Conservation (phyloP, 2,888 invertebrate genomes). For the Apotomis turbidana region DNA sequence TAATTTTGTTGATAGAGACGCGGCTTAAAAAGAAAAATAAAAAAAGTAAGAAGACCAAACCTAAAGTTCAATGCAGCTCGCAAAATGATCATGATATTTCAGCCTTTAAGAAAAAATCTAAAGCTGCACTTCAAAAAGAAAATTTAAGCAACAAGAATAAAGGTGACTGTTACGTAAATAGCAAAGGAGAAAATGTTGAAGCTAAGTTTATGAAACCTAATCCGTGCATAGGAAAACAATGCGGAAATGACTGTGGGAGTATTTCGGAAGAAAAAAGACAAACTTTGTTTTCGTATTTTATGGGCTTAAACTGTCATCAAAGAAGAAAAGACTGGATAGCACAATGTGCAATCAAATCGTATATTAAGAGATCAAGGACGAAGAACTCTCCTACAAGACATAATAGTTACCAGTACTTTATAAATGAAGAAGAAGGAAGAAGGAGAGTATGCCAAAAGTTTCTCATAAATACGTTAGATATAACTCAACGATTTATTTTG, state of each 20-base stretch:
- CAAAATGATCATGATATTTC: no score
- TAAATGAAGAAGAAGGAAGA: slow-evolving; percentile 43
- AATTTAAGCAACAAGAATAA: neutral
- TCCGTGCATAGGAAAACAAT: slow-evolving; percentile 34
- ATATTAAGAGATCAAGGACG: slow-evolving; percentile 32
- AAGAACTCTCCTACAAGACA: slow-evolving; percentile 28
- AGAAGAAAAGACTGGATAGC: slow-evolving; percentile 43
- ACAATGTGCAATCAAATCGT: slow-evolving; percentile 14
- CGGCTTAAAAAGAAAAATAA: no score
- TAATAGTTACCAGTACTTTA: slow-evolving; percentile 39
- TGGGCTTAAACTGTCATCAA: slow-evolving; percentile 26
- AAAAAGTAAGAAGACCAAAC: no score
- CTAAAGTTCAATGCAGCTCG: no score
- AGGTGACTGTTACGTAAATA: neutral
- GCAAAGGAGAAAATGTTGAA: neutral
- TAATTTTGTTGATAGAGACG: no score
- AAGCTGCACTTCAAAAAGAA: no score
- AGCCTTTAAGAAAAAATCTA: no score
- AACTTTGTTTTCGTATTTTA: slow-evolving; percentile 41
- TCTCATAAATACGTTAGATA: slow-evolving; percentile 40
- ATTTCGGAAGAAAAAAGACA: slow-evolving; percentile 36
- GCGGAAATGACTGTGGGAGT: slow-evolving; percentile 27
- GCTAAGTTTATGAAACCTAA: slow-evolving; percentile 36
- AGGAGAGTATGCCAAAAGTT: slow-evolving; percentile 43
- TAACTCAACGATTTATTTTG: slow-evolving; percentile 40